These are phyloP conservation scores for Hyla sarda DNA, from an alignment of 2,113 vertebrate genomes.

Conservation along the genomic window DNA sequence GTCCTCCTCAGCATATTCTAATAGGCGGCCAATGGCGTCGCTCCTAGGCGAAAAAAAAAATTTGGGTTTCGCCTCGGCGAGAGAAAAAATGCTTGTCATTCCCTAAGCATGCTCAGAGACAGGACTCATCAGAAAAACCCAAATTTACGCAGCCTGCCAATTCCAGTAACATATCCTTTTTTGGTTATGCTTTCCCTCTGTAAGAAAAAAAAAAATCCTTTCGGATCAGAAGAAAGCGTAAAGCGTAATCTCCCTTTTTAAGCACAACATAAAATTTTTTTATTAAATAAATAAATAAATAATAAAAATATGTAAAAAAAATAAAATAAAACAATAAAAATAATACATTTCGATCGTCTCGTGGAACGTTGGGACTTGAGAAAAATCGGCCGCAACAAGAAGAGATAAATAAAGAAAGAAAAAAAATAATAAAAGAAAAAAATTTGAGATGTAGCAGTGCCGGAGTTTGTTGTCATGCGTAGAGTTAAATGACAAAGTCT, in stretches of 20 bases:
- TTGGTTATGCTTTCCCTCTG: slow-evolving; percentile 88
- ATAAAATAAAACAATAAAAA: slow-evolving; percentile 61
- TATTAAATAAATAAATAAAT: too few relatives aligned
- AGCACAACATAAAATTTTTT: too few relatives aligned
- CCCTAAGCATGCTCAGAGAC: slow-evolving; percentile 81
- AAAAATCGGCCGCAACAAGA: slow-evolving; percentile 15
- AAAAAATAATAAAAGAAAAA: slow-evolving; percentile 41
- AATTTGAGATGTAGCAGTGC: slow-evolving; percentile 48
- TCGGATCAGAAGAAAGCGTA: slow-evolving; percentile 88
- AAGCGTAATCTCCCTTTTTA: too few relatives aligned
- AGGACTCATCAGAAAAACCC: slow-evolving; percentile 78
- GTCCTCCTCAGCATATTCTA: slow-evolving; percentile 79
- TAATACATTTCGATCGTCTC: slow-evolving; percentile 70
- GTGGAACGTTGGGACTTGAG: slow-evolving; percentile 63
- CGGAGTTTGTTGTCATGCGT: background rate
- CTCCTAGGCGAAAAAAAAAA: slow-evolving; percentile 63
- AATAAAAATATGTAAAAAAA: too few relatives aligned
- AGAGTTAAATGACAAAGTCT: slow-evolving; percentile 19
- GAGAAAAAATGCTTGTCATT: slow-evolving; percentile 83
- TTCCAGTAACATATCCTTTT: slow-evolving; percentile 85
- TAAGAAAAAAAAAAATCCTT: slow-evolving; percentile 79
- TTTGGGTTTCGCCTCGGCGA: slow-evolving; percentile 74
- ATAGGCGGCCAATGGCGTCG: slow-evolving; percentile 74
- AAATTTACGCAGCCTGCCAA: slow-evolving; percentile 78
- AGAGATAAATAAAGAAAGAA: too few relatives aligned